These are phyloP conservation scores for Molorchus minor DNA, from an alignment of 2,888 invertebrate species.

Conservation along the genomic window DNA sequence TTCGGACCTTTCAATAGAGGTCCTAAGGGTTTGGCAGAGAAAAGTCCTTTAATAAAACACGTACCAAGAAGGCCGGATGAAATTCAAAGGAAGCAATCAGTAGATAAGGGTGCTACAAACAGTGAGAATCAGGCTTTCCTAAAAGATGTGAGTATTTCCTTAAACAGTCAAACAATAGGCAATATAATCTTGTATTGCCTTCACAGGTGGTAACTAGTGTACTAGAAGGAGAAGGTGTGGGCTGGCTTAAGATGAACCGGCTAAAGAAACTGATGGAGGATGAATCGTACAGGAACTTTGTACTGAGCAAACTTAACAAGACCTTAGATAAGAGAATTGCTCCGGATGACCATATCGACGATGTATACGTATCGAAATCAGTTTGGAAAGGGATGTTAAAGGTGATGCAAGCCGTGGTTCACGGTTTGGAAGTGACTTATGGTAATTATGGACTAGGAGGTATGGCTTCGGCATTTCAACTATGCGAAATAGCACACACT, in stretches of 20 bases:
- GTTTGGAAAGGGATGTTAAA: constrained; percentile 98
- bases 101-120: constrained; percentile 78
- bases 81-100: constrained; percentile 72
- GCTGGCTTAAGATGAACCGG: constrained; percentile 94
- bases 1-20: constrained; percentile 83
- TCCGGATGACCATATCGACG: constrained; percentile 96
- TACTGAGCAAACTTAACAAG: constrained; percentile 92
- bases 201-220: constrained; percentile 82
- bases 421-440: constrained; percentile 91
- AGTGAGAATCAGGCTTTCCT: constrained; percentile 93
- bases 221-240: constrained; percentile 91
- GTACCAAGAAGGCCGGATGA: constrained; percentile 75
- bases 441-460: constrained; percentile 95
- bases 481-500: constrained; percentile 98
- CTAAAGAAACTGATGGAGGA: constrained; percentile 98
- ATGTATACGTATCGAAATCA: constrained; percentile 89
- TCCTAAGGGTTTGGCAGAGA: constrained; percentile 85
- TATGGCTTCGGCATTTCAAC: constrained; percentile 96
- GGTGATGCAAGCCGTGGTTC: constrained; percentile 86
- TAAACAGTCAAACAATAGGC: neutral
- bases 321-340: constrained; percentile 92
- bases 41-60: constrained; percentile 88
- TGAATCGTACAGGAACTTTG: constrained; percentile 96
- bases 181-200: constrained; percentile 30
- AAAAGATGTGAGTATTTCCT: constrained; percentile 76